Base-by-base conservation (phyloP, 1,140 invertebrate genomes). In the Tachypleus tridentatus region DNA sequence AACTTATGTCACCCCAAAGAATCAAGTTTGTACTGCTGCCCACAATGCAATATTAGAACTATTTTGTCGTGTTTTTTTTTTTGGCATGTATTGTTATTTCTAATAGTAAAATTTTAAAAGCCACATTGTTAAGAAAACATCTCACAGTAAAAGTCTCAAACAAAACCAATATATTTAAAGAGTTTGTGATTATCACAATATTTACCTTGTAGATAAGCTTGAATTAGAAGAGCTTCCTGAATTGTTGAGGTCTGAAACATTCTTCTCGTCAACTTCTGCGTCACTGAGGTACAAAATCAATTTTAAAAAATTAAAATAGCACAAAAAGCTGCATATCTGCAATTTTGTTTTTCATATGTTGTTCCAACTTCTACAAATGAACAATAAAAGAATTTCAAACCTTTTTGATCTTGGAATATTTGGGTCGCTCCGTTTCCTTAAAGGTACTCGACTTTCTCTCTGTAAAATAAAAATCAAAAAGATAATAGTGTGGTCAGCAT, bases 141-240 rank as follows among this genome's bases (percentile, higher is more conserved):
- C 29, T 29, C 29, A 29, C 29, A 29, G 29, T 29, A 29, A 29
- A 29, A 29, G 29, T 29, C 29, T 29, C 29, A 29, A 29, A 29
- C 29, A 29, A 29, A 29, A 29, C 29, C 29, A 29, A 29, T 2
- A 29, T 29, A 29, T 29, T 29, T 29, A 29, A 29, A 29, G 29
- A 29, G 0, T 29, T 29, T 29, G 29, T 29, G 29, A 29, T 29
- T 29, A 29, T 29, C 29, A 29, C 52, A 70, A 70, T 58, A 65
- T 68, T 60, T 67, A 76, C 74, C 70, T 74, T 11, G 64, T 71
- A 60, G 74, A 77, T 63, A 78, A 71, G 74, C 78, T 79, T 60
- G 76, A 78, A 65, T 74, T 76, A 49, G 77, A 78, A 10, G 78
- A 79, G 71, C 77, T 77, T 5, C 73, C 73, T 49, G 76, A 76